These are phyloP conservation scores for Euglossa dilemma DNA, from an alignment of 1,140 invertebrate species.

Conservation along the genomic window DNA sequence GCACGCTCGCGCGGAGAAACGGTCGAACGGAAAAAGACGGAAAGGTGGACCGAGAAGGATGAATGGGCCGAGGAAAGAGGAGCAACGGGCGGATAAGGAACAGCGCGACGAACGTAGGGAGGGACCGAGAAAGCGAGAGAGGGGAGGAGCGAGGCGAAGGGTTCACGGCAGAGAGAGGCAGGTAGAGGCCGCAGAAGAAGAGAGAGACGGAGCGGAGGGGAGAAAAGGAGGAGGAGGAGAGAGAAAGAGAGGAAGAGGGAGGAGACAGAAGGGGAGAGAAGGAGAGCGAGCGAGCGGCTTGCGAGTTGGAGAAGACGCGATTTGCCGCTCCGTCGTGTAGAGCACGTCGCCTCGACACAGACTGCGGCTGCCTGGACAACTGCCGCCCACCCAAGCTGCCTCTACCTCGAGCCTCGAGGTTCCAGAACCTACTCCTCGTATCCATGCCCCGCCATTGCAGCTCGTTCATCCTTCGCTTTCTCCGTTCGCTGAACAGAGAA, in stretches of 20 bases:
- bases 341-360: conserved; percentile 77
- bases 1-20: conserved; percentile 6
- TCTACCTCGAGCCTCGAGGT: conserved; percentile 48
- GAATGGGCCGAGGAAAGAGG: conserved; percentile 45
- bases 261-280: conserved; percentile 16
- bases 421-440: conserved; percentile 33
- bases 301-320: conserved; percentile 71
- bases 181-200: neutral
- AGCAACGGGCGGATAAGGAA: conserved; percentile 27
- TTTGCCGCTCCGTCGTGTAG: conserved; percentile 74
- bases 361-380: conserved; percentile 76
- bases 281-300: conserved; percentile 50
- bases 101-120: conserved; percentile 29
- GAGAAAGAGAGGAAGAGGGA: neutral
- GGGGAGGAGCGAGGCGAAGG: neutral
- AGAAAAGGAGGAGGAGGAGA: neutral
- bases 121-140: conserved; percentile 9
- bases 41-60: conserved; percentile 41
- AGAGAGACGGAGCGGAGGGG: conserved; percentile 6
- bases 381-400: conserved; percentile 77
- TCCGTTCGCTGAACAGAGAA: conserved; percentile 31
- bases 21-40: conserved; percentile 30
- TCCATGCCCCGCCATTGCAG: conserved; percentile 29
- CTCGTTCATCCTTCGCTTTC: conserved; percentile 29
- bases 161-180: too few species aligned